Base-by-base conservation (phyloP, 2,797 vertebrate species). In the Platyrinchus mystaceus region DNA sequence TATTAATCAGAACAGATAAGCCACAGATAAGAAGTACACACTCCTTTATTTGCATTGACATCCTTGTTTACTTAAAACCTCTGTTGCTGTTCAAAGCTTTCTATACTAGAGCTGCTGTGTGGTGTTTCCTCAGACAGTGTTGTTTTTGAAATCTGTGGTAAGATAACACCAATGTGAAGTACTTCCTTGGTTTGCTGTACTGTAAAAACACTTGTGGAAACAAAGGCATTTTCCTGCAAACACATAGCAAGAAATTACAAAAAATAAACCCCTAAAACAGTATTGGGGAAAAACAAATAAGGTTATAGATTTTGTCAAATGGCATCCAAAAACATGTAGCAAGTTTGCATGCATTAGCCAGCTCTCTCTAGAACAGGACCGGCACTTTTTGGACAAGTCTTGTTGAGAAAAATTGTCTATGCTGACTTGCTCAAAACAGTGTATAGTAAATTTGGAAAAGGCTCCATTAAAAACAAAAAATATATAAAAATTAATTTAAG, bases 121-220 rank as follows among this genome's bases (percentile, higher is more conserved):
- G 32, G 28, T 7, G 15, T 32, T 95, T 81, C 62, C 39, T 53
- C 66, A 69, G 12, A 50, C 12, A 49, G 37, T 1, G 22, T 0
- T 79, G 49, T 36, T 74, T 84, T 63, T 80, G 23, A 91, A 85
- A 85, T n/a, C 56, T 70, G 34, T 13, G 43, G 64, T 69, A 89
- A 47, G 74, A 22, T 52, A 89, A 79, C 44, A 79, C 30, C 43
- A 85, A 59, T 14, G 17, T 13, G 24, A 52, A 62, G 21, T 32
- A 67, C 19, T 74, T 79, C 63, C 78, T 83, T 39, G 9, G n/a
- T 63, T 83, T 83, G 32, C 44, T 70, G 12, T 52, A 82, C 22
- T 59, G 39, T 55, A 77, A 89, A 84, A 79, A 69, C 59, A 55
- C 18, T 55, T 62, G 36, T 24, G 32, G 16, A 76, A 89, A 82